Conservation (phyloP, 2,113 vertebrate species). For the Dermatemys mawii region DNA sequence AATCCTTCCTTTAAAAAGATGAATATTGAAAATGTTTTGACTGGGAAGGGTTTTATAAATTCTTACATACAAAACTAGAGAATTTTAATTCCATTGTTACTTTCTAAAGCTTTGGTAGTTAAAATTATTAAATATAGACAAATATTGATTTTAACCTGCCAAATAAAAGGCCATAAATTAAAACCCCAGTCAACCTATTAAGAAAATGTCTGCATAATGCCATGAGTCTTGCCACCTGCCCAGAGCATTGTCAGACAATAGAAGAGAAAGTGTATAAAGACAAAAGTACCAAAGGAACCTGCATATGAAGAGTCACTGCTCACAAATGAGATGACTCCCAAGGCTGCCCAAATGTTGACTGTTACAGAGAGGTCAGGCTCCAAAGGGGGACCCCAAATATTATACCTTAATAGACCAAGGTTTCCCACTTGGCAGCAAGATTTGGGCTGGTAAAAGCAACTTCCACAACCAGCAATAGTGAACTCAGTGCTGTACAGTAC, state of each 20-base stretch:
- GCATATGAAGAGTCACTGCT: neutral
- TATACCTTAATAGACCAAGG: too few relatives aligned
- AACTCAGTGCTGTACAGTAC: neutral
- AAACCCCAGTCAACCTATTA: neutral
- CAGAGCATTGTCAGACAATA: neutral
- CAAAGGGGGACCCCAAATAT: neutral
- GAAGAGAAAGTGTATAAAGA: neutral
- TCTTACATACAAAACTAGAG: neutral
- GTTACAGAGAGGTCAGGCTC: neutral
- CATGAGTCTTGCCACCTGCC: neutral
- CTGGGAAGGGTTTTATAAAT: neutral
- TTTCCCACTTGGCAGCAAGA: neutral
- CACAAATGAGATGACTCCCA: too few relatives aligned
- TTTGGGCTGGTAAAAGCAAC: neutral
- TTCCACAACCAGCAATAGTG: constrained; percentile 18
- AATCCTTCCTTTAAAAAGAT: neutral
- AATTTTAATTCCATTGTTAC: neutral
- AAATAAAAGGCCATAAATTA: neutral
- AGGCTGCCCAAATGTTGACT: neutral
- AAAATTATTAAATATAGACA: neutral
- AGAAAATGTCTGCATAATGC: neutral
- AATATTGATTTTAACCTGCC: neutral
- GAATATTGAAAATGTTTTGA: neutral
- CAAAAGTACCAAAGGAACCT: neutral
- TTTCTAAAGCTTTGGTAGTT: neutral